These are phyloP conservation scores for Hippoglossus stenolepis DNA, from an alignment of 2,113 vertebrate genomes.

Conservation along the genomic window DNA sequence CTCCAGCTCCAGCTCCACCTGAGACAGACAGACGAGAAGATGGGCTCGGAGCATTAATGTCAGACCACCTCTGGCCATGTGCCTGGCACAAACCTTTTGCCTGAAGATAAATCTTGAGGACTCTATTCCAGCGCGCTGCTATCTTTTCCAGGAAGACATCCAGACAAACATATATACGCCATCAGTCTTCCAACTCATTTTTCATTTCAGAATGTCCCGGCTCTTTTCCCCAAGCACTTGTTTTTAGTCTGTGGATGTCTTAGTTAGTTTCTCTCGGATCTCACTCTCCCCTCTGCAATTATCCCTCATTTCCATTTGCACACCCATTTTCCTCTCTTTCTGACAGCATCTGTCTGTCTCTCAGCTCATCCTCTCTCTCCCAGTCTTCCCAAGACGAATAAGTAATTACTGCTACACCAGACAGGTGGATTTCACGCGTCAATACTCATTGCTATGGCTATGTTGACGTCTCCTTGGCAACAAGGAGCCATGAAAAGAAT, in stretches of 20 bases:
- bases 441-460: conserved; percentile 63
- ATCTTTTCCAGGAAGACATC: conserved; percentile 39
- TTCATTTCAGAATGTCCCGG: conserved; percentile 16
- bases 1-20: conserved; percentile 81
- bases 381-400: conserved; percentile 55
- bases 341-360: conserved; percentile 57
- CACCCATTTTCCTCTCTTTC: conserved; percentile 33
- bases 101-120: conserved; percentile 37
- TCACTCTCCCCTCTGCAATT: conserved; percentile 44
- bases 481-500: conserved; percentile 37
- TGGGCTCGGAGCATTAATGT: conserved; percentile 11
- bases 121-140: conserved; percentile 19
- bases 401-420: conserved; percentile 72
- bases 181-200: conserved; percentile 36
- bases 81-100: conserved; percentile 39
- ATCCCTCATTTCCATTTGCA: conserved; percentile 65
- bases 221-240: not conserved
- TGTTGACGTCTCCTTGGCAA: conserved; percentile 72
- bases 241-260: conserved; percentile 20
- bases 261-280: conserved; percentile 20
- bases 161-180: conserved; percentile 30
- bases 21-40: conserved; percentile 35
- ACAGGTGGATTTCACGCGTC: conserved; percentile 75
- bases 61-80: conserved; percentile 19
- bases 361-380: conserved; percentile 38